These are phyloP conservation scores for Diadegma fenestrale DNA, from an alignment of 2,888 invertebrate species.

Conservation along the genomic window DNA sequence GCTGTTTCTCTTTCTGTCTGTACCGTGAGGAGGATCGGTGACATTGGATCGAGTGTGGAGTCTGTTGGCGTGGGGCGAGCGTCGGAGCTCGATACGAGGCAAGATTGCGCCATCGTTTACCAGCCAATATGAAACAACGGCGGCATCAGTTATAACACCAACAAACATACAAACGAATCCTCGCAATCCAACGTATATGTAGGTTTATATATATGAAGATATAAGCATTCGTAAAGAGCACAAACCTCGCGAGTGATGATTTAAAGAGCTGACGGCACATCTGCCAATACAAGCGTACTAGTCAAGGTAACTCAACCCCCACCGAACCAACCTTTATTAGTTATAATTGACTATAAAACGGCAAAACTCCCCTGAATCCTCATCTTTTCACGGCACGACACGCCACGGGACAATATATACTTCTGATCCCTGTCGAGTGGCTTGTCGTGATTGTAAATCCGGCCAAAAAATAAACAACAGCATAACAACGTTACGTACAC, in stretches of 20 bases:
- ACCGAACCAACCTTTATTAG: slow-evolving; percentile 78
- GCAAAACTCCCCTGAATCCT: slow-evolving; percentile 81
- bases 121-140: slow-evolving; percentile 64
- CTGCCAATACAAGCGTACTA: slow-evolving; percentile 84
- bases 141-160: slow-evolving; percentile 49
- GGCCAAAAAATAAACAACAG: slow-evolving; percentile 2
- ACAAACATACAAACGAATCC: slow-evolving; percentile 18
- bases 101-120: slow-evolving; percentile 66
- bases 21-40: slow-evolving; percentile 38
- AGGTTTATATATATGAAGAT: not conserved
- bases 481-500: not conserved
- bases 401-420: slow-evolving; percentile 58
- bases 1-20: not conserved
- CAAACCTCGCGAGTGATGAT: slow-evolving; percentile 74
- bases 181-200: not conserved
- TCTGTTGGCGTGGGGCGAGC: slow-evolving; percentile 33
- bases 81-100: slow-evolving; percentile 34
- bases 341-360: slow-evolving; percentile 85
- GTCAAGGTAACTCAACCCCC: slow-evolving; percentile 81
- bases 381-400: slow-evolving; percentile 78
- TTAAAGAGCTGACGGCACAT: slow-evolving; percentile 83
- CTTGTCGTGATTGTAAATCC: slow-evolving; percentile 4
- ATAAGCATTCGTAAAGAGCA: slow-evolving; percentile 29
- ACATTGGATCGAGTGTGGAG: slow-evolving; percentile 58
- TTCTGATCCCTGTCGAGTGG: slow-evolving; percentile 7